A percentile compares a stretch with the other conserved stretches of the same genome.
Evolutionary conservation across 1,140 invertebrate species (phyloP).

Genomic region (Maconellicoccus hirsutus): DNA sequence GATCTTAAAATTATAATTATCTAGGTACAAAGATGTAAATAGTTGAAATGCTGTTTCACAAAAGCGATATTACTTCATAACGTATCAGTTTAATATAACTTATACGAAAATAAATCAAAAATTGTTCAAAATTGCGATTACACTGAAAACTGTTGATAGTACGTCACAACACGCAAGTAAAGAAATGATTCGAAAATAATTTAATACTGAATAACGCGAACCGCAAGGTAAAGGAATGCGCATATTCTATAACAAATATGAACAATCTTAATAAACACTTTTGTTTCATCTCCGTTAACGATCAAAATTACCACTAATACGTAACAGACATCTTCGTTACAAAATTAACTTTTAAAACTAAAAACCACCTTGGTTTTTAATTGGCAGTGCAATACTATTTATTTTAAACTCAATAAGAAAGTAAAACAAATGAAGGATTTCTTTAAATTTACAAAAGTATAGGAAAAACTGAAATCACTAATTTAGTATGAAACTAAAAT

Average conservation of each 20-base stretch:
- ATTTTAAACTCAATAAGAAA: not conserved
- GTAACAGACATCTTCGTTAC: not conserved
- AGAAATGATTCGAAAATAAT: too few relatives aligned
- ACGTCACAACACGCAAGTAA: too few relatives aligned
- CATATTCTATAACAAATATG: slow-evolving; percentile 1
- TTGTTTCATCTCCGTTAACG: not conserved
- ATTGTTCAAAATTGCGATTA: too few relatives aligned
- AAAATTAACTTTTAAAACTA: not conserved
- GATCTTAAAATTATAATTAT: too few relatives aligned
- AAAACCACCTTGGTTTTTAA: not conserved
- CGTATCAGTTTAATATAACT: too few relatives aligned
- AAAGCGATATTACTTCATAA: too few relatives aligned
- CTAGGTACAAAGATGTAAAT: too few relatives aligned
- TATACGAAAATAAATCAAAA: too few relatives aligned
- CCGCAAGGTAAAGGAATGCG: not conserved
- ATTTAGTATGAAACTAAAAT: not conserved
- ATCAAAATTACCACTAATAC: not conserved
- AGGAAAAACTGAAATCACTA: not conserved
- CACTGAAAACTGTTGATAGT: too few relatives aligned
- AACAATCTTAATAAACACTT: not conserved
- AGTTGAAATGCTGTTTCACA: too few relatives aligned
- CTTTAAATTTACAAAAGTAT: not conserved
- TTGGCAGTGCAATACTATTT: not conserved
- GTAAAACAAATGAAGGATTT: not conserved
- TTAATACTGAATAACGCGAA: too few relatives aligned